Evolutionary conservation across 2,888 invertebrate species (phyloP).

Genomic region (Drosophila helvetica): DNA sequence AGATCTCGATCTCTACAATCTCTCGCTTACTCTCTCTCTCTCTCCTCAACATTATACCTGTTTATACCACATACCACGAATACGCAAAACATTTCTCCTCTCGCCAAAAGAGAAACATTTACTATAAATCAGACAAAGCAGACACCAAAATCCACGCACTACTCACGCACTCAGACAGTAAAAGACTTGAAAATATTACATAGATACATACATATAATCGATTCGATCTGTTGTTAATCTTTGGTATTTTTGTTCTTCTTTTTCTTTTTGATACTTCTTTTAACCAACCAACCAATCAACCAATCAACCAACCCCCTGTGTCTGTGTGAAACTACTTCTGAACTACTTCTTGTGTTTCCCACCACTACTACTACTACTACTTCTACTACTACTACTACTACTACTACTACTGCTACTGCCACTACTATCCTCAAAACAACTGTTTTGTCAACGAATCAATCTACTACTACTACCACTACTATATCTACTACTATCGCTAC

Average conservation of each 20-base stretch:
- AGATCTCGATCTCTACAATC: not conserved
- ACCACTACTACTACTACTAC: slow-evolving; percentile 63
- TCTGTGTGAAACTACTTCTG: slow-evolving; percentile 47
- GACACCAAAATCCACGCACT: slow-evolving; percentile 8
- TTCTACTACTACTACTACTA: slow-evolving; percentile 43
- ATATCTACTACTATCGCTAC: slow-evolving; percentile 5
- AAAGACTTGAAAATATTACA: slow-evolving; percentile 19
- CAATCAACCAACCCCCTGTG: slow-evolving; percentile 32
- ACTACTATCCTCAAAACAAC: slow-evolving; percentile 61
- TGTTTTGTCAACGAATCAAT: slow-evolving; percentile 47
- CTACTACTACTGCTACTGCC: slow-evolving; percentile 45
- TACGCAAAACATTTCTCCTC: not conserved
- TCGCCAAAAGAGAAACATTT: not conserved
- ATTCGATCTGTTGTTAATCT: slow-evolving; percentile 50
- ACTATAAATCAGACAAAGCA: not conserved
- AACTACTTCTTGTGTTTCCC: slow-evolving; percentile 51
- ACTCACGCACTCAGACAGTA: slow-evolving; percentile 16
- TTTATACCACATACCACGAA: too few relatives aligned
- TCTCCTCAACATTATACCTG: not conserved
- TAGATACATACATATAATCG: slow-evolving; percentile 23
- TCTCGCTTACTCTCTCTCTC: not conserved
- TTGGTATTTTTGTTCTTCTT: slow-evolving; percentile 43
- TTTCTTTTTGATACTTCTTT: slow-evolving; percentile 41
- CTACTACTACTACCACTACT: slow-evolving; percentile 45
- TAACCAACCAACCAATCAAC: slow-evolving; percentile 23